These are phyloP conservation scores for Drosophila demipolita DNA, from an alignment of 2,888 invertebrate species.

Conservation along the genomic window DNA sequence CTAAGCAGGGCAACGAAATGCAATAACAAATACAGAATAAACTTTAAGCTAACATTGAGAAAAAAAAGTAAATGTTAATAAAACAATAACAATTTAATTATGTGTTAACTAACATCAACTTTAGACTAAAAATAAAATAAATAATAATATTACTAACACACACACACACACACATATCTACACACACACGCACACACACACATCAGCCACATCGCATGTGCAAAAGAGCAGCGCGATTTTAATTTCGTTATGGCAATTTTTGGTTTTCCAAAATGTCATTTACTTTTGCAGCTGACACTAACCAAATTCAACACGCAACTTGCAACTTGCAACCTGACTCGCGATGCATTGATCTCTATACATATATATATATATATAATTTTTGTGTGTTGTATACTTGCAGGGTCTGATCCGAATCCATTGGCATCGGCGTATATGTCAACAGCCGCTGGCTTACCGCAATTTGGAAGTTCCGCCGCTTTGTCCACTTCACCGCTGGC, in stretches of 20 bases:
- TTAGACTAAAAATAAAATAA: background rate
- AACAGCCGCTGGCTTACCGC: slow-evolving; percentile 85
- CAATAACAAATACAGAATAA: background rate
- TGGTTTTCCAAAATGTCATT: slow-evolving; percentile 38
- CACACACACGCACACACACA: background rate
- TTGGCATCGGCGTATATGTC: slow-evolving; percentile 88
- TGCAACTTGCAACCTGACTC: background rate
- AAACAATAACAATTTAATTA: background rate
- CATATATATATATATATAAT: background rate
- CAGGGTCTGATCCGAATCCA: slow-evolving; percentile 86
- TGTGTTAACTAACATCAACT: background rate
- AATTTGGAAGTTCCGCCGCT: slow-evolving; percentile 87
- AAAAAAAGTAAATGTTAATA: background rate
- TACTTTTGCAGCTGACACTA: slow-evolving; percentile 25
- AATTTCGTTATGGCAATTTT: slow-evolving; percentile 39
- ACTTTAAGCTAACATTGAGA: too few species aligned
- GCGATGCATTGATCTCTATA: background rate
- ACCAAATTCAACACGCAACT: slow-evolving; percentile 20
- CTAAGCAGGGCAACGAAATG: background rate
- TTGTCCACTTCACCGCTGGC: slow-evolving; percentile 88
- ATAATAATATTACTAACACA: too few species aligned
- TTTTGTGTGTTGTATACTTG: slow-evolving; percentile 7
- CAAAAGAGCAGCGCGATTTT: slow-evolving; percentile 23
- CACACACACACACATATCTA: background rate
- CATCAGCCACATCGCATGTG: background rate